phyloP scores from a whole-genome alignment of 2,113 vertebrate genomes.

The Passer montanus region DNA sequence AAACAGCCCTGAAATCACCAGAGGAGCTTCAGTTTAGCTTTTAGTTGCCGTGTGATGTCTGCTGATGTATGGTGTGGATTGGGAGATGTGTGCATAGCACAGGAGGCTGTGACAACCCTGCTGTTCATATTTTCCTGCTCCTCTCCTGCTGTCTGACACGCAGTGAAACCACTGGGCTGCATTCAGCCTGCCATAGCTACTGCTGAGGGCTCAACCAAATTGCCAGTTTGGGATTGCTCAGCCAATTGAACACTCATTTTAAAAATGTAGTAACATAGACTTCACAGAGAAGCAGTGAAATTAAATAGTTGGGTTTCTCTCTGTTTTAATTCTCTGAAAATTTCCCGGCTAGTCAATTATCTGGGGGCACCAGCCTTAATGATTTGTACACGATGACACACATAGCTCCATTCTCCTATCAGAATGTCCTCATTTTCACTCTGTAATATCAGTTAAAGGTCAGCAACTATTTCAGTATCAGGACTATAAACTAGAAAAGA shows the following conservation, averaged over 20 bases:
- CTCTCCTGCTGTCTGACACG: accelerated
- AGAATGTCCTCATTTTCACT: background rate
- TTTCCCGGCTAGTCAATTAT: background rate
- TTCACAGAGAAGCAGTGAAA: background rate
- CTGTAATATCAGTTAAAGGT: background rate
- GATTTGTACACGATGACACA: background rate
- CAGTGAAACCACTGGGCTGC: background rate
- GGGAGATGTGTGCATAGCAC: background rate
- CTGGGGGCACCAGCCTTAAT: background rate
- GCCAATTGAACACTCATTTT: background rate
- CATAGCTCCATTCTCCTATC: background rate
- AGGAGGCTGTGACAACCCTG: background rate
- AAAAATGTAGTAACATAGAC: background rate
- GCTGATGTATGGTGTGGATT: background rate
- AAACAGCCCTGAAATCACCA: background rate
- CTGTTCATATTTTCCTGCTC: accelerated
- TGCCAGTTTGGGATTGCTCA: background rate
- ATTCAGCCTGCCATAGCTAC: background rate
- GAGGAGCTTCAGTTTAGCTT: background rate
- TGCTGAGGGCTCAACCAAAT: background rate
- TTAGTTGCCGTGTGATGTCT: background rate
- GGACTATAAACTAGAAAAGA: background rate
- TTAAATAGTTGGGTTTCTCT: background rate
- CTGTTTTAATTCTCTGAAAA: background rate
- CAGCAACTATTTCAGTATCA: background rate